Evolutionary conservation across 2,888 invertebrate genomes (phyloP), one percentile per base, ranked within the genome.

Genomic region (Mythimna albipuncta): DNA sequence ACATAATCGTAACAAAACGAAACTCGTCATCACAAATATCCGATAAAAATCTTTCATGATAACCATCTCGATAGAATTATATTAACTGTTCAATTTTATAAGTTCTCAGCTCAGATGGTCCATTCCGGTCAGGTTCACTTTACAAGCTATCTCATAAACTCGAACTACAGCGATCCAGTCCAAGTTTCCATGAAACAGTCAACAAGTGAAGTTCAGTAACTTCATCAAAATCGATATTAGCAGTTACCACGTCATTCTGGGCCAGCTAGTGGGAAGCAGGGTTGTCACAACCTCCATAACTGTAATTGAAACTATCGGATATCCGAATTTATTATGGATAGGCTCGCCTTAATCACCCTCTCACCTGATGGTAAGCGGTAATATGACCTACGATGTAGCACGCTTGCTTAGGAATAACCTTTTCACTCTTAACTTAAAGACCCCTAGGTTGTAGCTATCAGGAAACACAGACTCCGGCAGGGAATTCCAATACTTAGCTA

Each of bases 161-260:
- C 26, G 6, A 57, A 55, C 50, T 52, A 71, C 10, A 32, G 9
- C 52, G 26, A 59, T 21, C 11, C 21, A 41, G 52, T 59, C 54
- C 16, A 75, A 75, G 72, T 79, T 79, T 41, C 47, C 63, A 52
- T 67, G 52, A 44, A 81, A 64, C 69, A 76, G 69, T 75, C 76
- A 75, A 64, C 69, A 79, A 76, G 66, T 69, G 50, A 64, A 66
- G 66, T 79, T 76, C 58, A 81, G 50, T 44, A 78, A 63, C 63
- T 62, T 63, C 32, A 47, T 47, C 38, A 38, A 11, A 41, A 54
- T 64, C 72, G 63, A 75, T 79, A 64, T 64, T 64, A 79, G 21
- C 64, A 6, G 52, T 64, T 72, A 59, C 72, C 58, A 64, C 54
- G 21, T 47, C 32, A 72, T 59, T 64, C n/a, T 59, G 19, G 16